A percentile compares a stretch with the other conserved stretches of the same genome.
phyloP scores from a whole-genome alignment of 1,140 invertebrate genomes.

The Aplysia californica region DNA sequence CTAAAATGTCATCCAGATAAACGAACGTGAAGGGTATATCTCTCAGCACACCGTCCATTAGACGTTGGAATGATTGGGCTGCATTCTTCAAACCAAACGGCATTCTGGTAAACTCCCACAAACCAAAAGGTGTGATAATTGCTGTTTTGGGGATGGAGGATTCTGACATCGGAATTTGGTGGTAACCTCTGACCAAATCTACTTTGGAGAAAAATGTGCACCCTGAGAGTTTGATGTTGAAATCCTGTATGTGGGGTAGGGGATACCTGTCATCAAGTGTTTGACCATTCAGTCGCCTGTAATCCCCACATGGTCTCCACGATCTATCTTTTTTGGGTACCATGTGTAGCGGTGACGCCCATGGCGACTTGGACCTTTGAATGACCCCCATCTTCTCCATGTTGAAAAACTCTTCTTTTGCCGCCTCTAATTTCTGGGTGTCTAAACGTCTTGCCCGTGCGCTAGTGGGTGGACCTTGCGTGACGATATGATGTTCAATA shows the following conservation, averaged over 20 bases:
- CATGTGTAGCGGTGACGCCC: conserved; percentile 68
- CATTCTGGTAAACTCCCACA: too few species aligned
- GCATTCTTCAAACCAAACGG: too few species aligned
- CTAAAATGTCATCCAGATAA: too few species aligned
- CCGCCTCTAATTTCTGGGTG: conserved; percentile 18
- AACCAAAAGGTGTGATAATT: too few species aligned
- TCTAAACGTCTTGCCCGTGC: conserved; percentile 8
- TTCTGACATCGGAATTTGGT: too few species aligned
- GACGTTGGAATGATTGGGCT: too few species aligned
- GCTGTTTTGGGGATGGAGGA: too few species aligned
- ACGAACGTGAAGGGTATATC: too few species aligned
- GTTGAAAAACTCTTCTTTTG: conserved; percentile 30
- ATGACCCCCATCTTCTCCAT: conserved; percentile 32
- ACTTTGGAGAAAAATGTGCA: too few species aligned
- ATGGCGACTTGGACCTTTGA: conserved; percentile 40
- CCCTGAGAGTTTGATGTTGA: conserved; percentile 16
- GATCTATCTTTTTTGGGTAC: conserved; percentile 63
- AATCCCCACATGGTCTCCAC: conserved; percentile 68
- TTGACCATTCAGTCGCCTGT: conserved; percentile 65
- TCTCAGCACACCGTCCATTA: too few species aligned
- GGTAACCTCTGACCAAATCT: too few species aligned
- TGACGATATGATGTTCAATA: conserved; percentile 24
- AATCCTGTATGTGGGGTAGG: conserved; percentile 17
- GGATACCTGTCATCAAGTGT: conserved; percentile 41
- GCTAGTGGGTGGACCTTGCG: too few species aligned